These are phyloP conservation scores for Arge pagana DNA, from an alignment of 2,888 invertebrate species.

Conservation along the genomic window DNA sequence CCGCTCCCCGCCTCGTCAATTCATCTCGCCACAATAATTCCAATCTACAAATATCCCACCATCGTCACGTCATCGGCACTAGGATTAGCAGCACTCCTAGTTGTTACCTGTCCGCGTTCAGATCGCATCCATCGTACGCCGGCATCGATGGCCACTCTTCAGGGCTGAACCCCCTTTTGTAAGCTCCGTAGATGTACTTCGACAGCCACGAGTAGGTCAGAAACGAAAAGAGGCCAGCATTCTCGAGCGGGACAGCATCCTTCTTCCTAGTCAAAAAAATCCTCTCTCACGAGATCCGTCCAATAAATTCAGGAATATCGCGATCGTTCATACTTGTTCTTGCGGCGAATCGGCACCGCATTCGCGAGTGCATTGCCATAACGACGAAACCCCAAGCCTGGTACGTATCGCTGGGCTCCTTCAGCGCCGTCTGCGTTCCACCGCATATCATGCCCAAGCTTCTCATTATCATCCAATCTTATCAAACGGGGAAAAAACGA, in stretches of 20 bases:
- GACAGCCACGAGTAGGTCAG: constrained; percentile 62
- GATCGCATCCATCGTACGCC: constrained; percentile 58
- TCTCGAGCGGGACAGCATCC: constrained; percentile 56
- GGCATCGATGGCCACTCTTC: constrained; percentile 56
- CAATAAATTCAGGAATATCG: constrained; percentile 8
- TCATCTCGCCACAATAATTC: constrained; percentile 62
- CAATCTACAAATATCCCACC: constrained; percentile 54
- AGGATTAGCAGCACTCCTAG: too few species aligned
- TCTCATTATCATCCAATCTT: too few species aligned
- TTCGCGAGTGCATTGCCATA: constrained; percentile 45
- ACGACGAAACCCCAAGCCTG: constrained; percentile 34
- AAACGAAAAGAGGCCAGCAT: constrained; percentile 60
- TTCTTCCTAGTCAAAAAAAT: constrained; percentile 39
- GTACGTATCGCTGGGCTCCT: too few species aligned
- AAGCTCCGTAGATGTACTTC: constrained; percentile 60
- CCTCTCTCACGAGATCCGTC: constrained; percentile 7
- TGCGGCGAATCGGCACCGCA: constrained; percentile 45
- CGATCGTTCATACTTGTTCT: constrained; percentile 35
- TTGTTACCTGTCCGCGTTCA: constrained; percentile 60
- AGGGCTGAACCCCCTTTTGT: constrained; percentile 55
- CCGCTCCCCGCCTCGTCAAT: constrained; percentile 54
- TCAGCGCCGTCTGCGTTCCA: too few species aligned
- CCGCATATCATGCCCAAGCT: too few species aligned
- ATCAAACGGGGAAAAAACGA: too few species aligned
- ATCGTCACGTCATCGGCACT: not conserved